These are phyloP conservation scores for Anarhynchus alexandrinus DNA, from an alignment of 2,113 vertebrate genomes.

Conservation along the genomic window DNA sequence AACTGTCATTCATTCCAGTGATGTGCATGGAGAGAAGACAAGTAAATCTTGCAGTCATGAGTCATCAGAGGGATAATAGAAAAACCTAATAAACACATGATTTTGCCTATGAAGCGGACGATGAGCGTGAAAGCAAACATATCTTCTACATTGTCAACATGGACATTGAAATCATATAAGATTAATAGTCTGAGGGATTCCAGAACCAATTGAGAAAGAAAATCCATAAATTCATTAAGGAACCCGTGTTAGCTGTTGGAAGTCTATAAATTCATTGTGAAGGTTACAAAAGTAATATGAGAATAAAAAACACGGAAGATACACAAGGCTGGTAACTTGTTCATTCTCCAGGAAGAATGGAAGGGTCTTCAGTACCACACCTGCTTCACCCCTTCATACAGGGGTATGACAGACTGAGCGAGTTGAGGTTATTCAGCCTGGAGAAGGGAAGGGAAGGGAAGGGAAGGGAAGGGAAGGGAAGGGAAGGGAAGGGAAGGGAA, in stretches of 20 bases:
- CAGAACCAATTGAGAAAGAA: constrained; percentile 32
- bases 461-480: no score
- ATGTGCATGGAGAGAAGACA: neutral
- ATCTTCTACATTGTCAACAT: neutral
- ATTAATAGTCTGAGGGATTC: constrained; percentile 38
- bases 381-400: neutral
- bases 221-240: constrained; percentile 67
- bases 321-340: neutral
- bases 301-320: neutral
- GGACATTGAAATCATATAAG: constrained; percentile 34
- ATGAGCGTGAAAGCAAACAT: neutral
- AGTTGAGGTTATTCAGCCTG: no score
- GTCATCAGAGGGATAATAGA: neutral
- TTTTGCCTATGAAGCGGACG: neutral
- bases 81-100: neutral
- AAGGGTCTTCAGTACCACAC: neutral
- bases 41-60: neutral
- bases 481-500: no score
- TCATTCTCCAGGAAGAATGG: neutral
- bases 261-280: constrained; percentile 31
- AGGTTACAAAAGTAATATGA: neutral
- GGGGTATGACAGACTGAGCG: no score
- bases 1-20: neutral
- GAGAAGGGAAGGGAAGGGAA: no score
- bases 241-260: constrained; percentile 12